phyloP scores from a whole-genome alignment of 2,888 invertebrate species.

The Neoaliturus tenellus region DNA sequence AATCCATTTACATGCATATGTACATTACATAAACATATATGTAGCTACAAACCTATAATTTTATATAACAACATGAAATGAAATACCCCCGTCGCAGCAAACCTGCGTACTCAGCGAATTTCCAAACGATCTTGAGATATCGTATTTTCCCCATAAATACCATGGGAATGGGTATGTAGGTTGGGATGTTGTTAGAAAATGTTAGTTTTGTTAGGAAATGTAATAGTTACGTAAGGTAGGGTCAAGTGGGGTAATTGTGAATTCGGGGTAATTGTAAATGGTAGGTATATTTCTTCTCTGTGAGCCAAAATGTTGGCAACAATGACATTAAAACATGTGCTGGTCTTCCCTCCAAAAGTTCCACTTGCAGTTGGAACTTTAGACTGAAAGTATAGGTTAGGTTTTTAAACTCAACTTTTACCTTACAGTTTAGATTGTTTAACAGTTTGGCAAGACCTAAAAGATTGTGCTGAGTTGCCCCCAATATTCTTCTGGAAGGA shows the following conservation, averaged over 20 bases:
- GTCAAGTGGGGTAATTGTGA: not conserved
- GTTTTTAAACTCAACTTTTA: not conserved
- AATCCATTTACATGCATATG: too few relatives aligned
- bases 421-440: not conserved
- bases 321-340: not conserved
- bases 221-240: too few relatives aligned
- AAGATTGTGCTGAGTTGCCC: not conserved
- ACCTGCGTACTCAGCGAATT: too few relatives aligned
- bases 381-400: not conserved
- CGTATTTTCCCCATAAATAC: too few relatives aligned
- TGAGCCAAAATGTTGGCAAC: not conserved
- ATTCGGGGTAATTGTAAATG: not conserved
- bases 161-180: too few relatives aligned
- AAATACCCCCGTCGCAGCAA: too few relatives aligned
- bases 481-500: not conserved
- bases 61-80: too few relatives aligned
- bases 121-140: too few relatives aligned
- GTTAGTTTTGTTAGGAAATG: too few relatives aligned
- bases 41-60: too few relatives aligned
- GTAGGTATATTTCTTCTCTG: not conserved
- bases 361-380: not conserved
- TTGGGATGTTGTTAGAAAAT: too few relatives aligned
- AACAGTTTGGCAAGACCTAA: not conserved
- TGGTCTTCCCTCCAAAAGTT: constrained; percentile 7
- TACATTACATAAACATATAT: too few relatives aligned